Conservation (phyloP, 1,140 invertebrate species). For the Drosophila arizonae region DNA sequence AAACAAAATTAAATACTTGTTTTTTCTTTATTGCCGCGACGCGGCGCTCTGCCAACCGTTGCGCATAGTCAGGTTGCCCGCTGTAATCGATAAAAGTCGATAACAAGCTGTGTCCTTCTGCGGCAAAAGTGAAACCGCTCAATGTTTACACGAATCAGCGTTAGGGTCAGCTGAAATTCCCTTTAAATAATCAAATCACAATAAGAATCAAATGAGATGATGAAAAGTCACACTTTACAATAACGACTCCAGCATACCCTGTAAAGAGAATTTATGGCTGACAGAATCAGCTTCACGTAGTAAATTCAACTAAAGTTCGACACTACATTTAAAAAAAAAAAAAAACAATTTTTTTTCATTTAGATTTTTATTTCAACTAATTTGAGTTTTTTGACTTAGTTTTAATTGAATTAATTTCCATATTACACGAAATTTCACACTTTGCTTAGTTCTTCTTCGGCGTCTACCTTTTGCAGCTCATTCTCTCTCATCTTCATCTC, state of each 20-base stretch:
- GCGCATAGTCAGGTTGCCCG: constrained; percentile 24
- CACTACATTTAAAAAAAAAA: too few species aligned
- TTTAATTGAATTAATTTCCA: constrained; percentile 52
- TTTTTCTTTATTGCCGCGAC: constrained; percentile 27
- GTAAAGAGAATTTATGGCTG: too few species aligned
- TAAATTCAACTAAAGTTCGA: not conserved
- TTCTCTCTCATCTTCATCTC: constrained; percentile 10
- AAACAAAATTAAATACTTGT: constrained; percentile 53
- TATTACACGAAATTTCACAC: constrained; percentile 58
- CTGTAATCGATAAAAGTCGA: constrained; percentile 33
- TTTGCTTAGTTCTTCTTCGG: constrained; percentile 47
- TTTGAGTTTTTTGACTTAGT: constrained; percentile 64
- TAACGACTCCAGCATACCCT: not conserved
- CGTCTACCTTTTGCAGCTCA: constrained; percentile 8
- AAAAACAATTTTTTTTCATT: constrained; percentile 25
- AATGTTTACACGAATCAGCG: not conserved
- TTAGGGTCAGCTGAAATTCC: not conserved
- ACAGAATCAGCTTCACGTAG: too few species aligned
- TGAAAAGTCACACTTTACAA: too few species aligned
- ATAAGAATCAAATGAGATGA: too few species aligned
- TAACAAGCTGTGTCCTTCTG: constrained; percentile 20
- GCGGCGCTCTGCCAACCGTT: constrained; percentile 12
- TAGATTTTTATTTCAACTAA: constrained; percentile 71
- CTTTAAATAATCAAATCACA: too few species aligned
- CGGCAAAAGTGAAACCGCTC: constrained; percentile 26